phyloP scores from a whole-genome alignment of 2,888 invertebrate genomes.

The Hydraecia micacea region DNA sequence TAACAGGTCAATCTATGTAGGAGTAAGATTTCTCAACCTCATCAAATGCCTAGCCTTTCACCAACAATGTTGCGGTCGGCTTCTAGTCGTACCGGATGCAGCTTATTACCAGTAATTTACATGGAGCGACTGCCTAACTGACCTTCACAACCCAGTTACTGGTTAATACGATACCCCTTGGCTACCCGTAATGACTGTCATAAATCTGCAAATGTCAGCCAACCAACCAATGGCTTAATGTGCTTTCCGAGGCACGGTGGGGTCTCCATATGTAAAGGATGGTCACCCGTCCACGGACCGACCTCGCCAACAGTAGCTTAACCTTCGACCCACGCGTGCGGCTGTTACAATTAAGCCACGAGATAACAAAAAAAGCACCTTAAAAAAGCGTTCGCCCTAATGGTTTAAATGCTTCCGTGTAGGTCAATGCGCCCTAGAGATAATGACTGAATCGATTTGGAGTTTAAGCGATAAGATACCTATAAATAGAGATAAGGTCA shows the following conservation, averaged over 20 bases:
- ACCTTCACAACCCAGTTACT: background rate
- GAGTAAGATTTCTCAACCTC: background rate
- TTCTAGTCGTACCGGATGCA: background rate
- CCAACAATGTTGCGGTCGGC: background rate
- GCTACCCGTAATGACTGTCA: background rate
- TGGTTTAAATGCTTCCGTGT: conserved; percentile 26
- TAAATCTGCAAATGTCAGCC: background rate
- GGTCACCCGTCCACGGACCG: background rate
- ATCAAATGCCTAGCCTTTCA: background rate
- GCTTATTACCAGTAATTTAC: background rate
- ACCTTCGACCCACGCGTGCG: no score
- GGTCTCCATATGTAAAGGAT: background rate
- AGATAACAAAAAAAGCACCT: background rate
- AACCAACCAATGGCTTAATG: no score
- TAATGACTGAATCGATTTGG: conserved; percentile 44
- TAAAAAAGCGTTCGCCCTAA: conserved; percentile 34
- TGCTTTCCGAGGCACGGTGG: background rate
- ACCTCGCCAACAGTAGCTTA: background rate
- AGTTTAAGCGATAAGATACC: conserved; percentile 14
- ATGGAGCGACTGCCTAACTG: background rate
- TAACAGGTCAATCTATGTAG: background rate
- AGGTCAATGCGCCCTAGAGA: conserved; percentile 32
- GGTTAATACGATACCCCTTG: background rate
- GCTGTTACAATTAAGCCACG: background rate
- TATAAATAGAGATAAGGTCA: conserved; percentile 6